Percentiles rank a stretch among this genome's conserved stretches.
Conservation (phyloP, 2,113 vertebrate species). For the Pavo muticus region DNA sequence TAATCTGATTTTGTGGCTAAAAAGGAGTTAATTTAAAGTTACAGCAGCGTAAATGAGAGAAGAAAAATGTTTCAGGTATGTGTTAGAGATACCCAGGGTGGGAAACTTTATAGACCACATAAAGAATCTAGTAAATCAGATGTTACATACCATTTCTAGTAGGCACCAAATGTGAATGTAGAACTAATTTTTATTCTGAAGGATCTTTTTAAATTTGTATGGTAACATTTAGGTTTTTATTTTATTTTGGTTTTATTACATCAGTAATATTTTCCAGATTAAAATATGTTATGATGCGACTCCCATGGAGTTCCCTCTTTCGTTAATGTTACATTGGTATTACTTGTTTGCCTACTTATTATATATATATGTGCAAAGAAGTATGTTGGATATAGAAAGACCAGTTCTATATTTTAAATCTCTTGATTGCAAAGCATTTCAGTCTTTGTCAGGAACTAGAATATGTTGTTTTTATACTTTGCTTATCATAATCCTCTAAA, state of each 20-base stretch:
- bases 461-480: not conserved
- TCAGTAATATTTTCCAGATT: not conserved
- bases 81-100: not conserved
- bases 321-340: not conserved
- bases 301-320: not conserved
- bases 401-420: not conserved
- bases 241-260: not conserved
- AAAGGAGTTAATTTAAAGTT: not conserved
- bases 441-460: not conserved
- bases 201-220: not conserved
- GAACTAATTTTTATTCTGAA: not conserved
- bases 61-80: not conserved
- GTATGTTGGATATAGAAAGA: not conserved
- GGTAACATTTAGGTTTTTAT: not conserved
- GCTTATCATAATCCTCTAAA: not conserved
- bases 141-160: not conserved
- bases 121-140: not conserved
- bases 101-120: not conserved
- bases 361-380: not conserved
- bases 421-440: not conserved
- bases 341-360: not conserved
- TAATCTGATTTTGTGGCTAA: not conserved
- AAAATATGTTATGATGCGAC: not conserved
- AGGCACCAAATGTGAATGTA: not conserved
- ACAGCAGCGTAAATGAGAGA: not conserved